Conservation (phyloP, 2,113 vertebrate species). For the Hypocryptadius cinnamomeus region DNA sequence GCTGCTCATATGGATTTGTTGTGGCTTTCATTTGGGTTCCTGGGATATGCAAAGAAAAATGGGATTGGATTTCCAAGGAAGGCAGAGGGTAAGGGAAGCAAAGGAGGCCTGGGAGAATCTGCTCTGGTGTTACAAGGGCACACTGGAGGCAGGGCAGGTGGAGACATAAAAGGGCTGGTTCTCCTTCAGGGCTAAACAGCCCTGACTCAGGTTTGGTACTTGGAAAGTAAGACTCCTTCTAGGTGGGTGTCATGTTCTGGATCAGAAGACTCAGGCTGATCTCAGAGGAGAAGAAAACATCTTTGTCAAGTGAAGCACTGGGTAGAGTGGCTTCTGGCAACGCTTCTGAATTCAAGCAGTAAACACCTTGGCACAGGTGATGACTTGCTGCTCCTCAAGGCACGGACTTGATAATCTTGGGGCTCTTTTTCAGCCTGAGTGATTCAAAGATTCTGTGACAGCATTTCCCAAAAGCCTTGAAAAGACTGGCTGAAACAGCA, state of each 20-base stretch:
- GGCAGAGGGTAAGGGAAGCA: background rate
- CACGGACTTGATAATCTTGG: background rate
- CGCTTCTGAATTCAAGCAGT: background rate
- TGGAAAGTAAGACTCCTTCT: background rate
- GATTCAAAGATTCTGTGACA: background rate
- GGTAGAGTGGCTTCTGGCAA: background rate
- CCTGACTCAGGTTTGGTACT: background rate
- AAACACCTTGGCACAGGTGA: background rate
- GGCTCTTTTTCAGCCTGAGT: background rate
- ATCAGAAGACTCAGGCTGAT: background rate
- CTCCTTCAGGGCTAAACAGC: background rate
- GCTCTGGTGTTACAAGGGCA: background rate
- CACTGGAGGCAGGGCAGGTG: background rate
- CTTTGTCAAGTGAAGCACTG: background rate
- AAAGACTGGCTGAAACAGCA: background rate
- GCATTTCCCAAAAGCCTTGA: background rate
- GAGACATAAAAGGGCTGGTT: background rate
- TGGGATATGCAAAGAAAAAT: background rate
- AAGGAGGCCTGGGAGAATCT: background rate
- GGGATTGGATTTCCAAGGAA: background rate
- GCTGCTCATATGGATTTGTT: background rate
- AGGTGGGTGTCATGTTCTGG: background rate
- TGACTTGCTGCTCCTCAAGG: background rate
- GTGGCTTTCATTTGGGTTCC: background rate
- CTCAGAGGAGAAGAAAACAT: background rate